phyloP scores from a whole-genome alignment of 1,140 invertebrate genomes.

The Drosophila triauraria region DNA sequence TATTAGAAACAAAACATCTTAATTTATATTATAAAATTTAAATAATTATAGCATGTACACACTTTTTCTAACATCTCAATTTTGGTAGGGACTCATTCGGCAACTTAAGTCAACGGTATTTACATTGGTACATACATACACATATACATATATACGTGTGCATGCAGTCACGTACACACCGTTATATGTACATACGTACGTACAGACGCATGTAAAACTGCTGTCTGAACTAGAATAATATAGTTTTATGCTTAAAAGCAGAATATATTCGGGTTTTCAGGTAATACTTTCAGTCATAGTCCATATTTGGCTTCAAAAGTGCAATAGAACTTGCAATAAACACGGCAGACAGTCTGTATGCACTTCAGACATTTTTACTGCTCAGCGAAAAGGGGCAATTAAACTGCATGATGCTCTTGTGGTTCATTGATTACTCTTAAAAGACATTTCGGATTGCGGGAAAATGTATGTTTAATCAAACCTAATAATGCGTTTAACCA shows the following conservation, averaged over 20 bases:
- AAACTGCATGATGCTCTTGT: background rate
- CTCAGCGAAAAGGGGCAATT: background rate
- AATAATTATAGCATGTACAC: background rate
- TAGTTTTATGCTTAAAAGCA: background rate
- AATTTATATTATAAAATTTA: background rate
- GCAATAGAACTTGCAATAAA: slow-evolving; percentile 11
- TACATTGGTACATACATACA: slow-evolving; percentile 24
- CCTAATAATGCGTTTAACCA: slow-evolving; percentile 23
- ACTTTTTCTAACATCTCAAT: slow-evolving; percentile 3
- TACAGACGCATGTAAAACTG: slow-evolving; percentile 3
- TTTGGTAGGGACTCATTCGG: slow-evolving; percentile 15
- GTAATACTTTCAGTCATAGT: background rate
- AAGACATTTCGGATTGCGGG: background rate
- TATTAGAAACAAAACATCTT: background rate
- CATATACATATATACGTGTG: background rate
- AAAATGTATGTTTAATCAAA: background rate
- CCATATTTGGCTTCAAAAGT: slow-evolving; percentile 1
- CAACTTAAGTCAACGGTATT: slow-evolving; percentile 27
- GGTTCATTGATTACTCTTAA: slow-evolving; percentile 17
- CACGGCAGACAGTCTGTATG: slow-evolving; percentile 29
- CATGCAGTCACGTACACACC: slow-evolving; percentile 42
- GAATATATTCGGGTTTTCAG: background rate
- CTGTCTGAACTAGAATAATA: slow-evolving; percentile 7
- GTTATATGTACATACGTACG: slow-evolving; percentile 8
- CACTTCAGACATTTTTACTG: slow-evolving; percentile 20